Evolutionary conservation across 2,888 invertebrate genomes (phyloP).

Genomic region (Drosophila cracens): DNA sequence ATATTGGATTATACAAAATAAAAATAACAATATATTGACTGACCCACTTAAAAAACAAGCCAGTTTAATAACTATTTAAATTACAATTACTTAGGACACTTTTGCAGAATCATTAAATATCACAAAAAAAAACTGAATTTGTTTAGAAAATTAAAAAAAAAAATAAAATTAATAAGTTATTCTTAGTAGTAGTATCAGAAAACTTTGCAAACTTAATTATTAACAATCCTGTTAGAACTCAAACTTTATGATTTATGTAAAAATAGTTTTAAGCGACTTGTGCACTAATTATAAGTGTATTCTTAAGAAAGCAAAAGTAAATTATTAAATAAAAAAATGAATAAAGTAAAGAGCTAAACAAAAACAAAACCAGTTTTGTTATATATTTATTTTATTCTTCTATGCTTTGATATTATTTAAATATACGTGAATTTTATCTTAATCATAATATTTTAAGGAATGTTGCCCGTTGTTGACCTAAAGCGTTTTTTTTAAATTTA

Average conservation of each 20-base stretch:
- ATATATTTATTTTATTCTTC: background rate
- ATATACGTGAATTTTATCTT: background rate
- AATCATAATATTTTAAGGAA: slow-evolving; percentile 8
- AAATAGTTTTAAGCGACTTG: background rate
- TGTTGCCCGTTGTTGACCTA: slow-evolving; percentile 28
- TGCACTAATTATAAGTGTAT: background rate
- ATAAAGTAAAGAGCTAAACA: background rate
- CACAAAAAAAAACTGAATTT: too few relatives aligned
- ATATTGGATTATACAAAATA: too few relatives aligned
- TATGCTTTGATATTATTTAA: background rate
- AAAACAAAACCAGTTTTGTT: background rate
- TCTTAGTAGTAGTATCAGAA: background rate
- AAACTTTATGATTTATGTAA: background rate
- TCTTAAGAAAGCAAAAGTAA: background rate
- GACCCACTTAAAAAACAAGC: background rate
- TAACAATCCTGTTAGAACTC: background rate
- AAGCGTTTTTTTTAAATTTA: slow-evolving; percentile 10
- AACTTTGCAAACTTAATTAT: background rate
- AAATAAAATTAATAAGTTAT: background rate
- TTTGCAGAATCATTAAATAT: too few relatives aligned
- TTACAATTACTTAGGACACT: background rate
- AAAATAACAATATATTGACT: too few relatives aligned
- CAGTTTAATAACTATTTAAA: background rate
- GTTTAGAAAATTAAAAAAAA: too few relatives aligned
- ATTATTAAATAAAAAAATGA: background rate